Base-by-base conservation (phyloP, 2,113 vertebrate species). In the Phyllostomus hastatus region DNA sequence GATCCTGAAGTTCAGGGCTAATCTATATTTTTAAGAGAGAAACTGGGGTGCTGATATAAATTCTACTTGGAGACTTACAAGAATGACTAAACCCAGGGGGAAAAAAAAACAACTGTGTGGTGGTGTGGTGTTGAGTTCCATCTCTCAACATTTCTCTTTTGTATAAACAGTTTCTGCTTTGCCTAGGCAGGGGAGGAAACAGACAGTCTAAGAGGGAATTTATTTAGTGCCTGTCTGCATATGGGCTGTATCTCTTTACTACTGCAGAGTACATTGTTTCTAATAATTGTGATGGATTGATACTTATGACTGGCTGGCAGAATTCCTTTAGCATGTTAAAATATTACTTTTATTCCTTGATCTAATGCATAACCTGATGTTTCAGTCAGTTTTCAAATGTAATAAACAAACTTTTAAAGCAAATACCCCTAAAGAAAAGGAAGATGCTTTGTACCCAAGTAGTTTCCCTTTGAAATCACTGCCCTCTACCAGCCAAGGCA, bases 271-370 rank as follows among this genome's bases (percentile, higher is more conserved):
- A 83, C 82, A 78, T 48, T 46, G 96, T 98, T 97, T 97, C 97
- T 67, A 91, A 97, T 97, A 97, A 88, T 96, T 96, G 93, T 96
- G 97, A 96, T 82, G 95, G 88, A 89, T n/a, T 84, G 95, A 95
- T 93, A 94, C 91, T 95, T 24, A 97, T 64, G 94, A 97, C 87
- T 94, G 88, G 86, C 93, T 97, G 91, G 87, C 96, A 96, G 94
- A 81, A 96, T 97, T 96, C 95, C 66, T 94, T 96, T 91, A 95
- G 83, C 19, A 73, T 86, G 88, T 81, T 22, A 50, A 97, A 84
- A 97, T 94, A 78, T 80, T 87, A 92, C 94, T 96, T 94, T 95
- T 92, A 97, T 98, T 97, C 93, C 64, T 79, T 89, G 94, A 38
- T 96, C 95, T 88, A 91, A 96, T 92, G 92, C 69, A 95, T 94